Base-by-base conservation (phyloP, 92 coral and sea anemone species). In the Palythoa grandis region DNA sequence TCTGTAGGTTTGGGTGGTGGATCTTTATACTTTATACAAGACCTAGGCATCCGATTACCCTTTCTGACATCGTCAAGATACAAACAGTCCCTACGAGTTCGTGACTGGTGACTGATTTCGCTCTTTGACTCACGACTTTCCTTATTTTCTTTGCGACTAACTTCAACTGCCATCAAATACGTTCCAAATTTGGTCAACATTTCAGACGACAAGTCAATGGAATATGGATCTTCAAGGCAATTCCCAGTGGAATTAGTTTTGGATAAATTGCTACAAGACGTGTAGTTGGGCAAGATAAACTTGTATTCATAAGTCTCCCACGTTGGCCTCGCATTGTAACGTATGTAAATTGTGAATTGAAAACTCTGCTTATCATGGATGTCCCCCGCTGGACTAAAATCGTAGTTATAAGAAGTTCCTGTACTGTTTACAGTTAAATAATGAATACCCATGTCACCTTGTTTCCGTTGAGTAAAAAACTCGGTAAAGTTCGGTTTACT, bases 1-100 rank as follows among this genome's bases (percentile, higher is more conserved):
- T 47, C 75, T 13, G 85, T 80, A 1, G 83, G 82, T 22, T 77
- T 77, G 14, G 84, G 85, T 16, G 85, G 85, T 14, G 85, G 85
- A 1, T 80, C 85, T 53, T 80, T 80, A 29, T 80, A 80, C 47
- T 66, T 80, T 47, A 80, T 80, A 52, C 85, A 80, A 7, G 85
- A 80, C 24, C 85, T 47, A 4, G 63, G 72, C 4, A 16, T 16
- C 23, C 85, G 85, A 48, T 80, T 65, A 0, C 39, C 74, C 15
- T 47, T 70, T 11, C 48, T 48, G 6, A 3, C 10, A 19, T 65
- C 52, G 3, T 66, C 63, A 22, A 0, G 6, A 8, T 66, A 74
- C 16, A 52, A 48, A 53, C 85, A 80, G 47, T 80, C 85, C 43
- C 85, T 67, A 11, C 85, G 75, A 52, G 74, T 23, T 43, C 85